Evolutionary conservation across 1,140 invertebrate genomes (phyloP).

Genomic region (Eupeodes corollae): DNA sequence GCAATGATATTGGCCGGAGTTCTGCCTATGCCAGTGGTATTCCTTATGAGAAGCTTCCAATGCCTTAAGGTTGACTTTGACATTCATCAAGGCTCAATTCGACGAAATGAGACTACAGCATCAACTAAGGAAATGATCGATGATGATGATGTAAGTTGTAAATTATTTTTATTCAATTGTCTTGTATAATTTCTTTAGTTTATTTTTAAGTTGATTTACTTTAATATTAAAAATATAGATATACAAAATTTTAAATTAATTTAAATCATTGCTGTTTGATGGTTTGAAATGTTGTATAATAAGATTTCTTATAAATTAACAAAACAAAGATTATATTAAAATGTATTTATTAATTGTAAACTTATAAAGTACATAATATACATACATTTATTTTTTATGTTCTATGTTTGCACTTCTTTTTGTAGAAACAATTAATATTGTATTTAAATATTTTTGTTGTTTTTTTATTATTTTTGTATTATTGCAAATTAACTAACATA

Average conservation of each 20-base stretch:
- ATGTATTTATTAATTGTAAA: too few relatives aligned
- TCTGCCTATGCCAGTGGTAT: conserved; percentile 73
- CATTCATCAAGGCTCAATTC: conserved; percentile 77
- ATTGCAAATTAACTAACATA: conserved; percentile 8
- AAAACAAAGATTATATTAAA: too few relatives aligned
- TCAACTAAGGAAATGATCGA: conserved; percentile 87
- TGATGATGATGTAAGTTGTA: conserved; percentile 66
- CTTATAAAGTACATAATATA: too few relatives aligned
- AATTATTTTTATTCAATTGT: neutral
- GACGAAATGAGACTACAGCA: conserved; percentile 77
- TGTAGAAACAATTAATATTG: neutral
- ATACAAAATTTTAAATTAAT: neutral
- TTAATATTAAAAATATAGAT: neutral
- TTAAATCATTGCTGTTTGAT: conserved; percentile 4
- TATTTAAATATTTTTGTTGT: conserved; percentile 12
- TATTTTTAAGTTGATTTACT: neutral
- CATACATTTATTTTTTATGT: too few relatives aligned
- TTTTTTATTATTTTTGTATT: conserved; percentile 10
- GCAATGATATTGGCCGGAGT: conserved; percentile 67
- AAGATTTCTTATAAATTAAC: too few relatives aligned
- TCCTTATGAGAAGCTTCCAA: conserved; percentile 69
- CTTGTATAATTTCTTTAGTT: neutral
- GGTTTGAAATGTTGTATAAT: neutral
- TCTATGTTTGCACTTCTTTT: neutral
- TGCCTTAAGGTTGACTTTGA: conserved; percentile 70